Base-by-base conservation (phyloP, 2,888 invertebrate species). In the Pyrrhia umbra region DNA sequence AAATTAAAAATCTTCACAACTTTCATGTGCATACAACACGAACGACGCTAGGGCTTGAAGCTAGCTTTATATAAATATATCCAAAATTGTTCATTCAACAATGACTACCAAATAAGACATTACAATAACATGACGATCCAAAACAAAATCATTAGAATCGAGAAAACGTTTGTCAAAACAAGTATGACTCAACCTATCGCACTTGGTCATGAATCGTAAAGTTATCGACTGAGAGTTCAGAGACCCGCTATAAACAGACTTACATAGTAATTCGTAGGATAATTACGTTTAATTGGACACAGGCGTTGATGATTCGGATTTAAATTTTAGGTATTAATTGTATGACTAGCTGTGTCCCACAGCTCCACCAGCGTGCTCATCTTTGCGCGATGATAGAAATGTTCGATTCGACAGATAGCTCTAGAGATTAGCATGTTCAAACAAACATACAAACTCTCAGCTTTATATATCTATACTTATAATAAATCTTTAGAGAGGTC, bases 231-330 rank as follows among this genome's bases (percentile, higher is more conserved):
- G 52, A 25, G 52, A 67, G 80, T 77, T 81, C 80, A 56, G 55
- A 70, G 75, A 80, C 80, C 58, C 56, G 72, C 69, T 56, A 63
- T 78, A 71, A 70, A 66, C 50, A 55, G 61, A 58, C 51, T 56
- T 62, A 47, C 60, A 62, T 8, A 77, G 57, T 70, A 58, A 77
- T 68, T 68, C 71, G 42, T 61, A 49, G 43, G 57, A 63, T 76
- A 80, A 79, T 77, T 77, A 73, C 62, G 67, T 61, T 70, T 73
- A 73, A 75, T 73, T 73, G 72, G 76, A 58, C 45, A 43, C 43
- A n/a, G 21, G 39, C 47, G 27, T 57, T 43, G 21, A 23, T 37
- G 37, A 3, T 57, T 21, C 20, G 15, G 30, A 30, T 56, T 23
- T 40, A 6, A 20, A 15, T 42, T 47, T 16, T 27, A 34, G 34